A percentile compares a stretch with the other conserved stretches of the same genome.
phyloP scores from a whole-genome alignment of 2,797 vertebrate species.

The Heterohyrax brucei region DNA sequence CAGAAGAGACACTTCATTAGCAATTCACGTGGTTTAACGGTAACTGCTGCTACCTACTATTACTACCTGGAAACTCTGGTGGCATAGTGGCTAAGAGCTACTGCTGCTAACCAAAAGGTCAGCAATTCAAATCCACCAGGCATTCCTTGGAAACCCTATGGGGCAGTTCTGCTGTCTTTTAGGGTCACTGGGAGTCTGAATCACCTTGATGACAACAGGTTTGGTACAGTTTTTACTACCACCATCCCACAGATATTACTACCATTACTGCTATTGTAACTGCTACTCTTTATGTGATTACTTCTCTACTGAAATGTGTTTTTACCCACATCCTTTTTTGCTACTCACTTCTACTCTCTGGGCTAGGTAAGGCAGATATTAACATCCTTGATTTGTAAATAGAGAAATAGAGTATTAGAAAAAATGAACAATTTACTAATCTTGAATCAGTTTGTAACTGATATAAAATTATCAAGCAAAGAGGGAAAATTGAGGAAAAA shows the following conservation, averaged over 20 bases:
- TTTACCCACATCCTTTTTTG: neutral
- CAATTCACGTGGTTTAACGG: neutral
- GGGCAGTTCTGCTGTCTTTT: too few species aligned
- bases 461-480: neutral
- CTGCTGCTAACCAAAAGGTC: too few species aligned
- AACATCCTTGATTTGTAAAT: slow-evolving; percentile 15
- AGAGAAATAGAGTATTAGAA: neutral
- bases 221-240: neutral
- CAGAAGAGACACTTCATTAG: neutral
- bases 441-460: neutral
- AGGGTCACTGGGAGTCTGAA: too few species aligned
- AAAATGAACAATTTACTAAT: neutral
- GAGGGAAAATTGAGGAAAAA: neutral
- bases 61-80: too few species aligned
- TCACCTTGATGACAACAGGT: too few species aligned
- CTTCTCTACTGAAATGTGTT: neutral
- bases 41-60: neutral
- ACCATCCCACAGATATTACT: neutral
- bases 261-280: neutral
- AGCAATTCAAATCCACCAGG: too few species aligned
- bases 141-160: too few species aligned
- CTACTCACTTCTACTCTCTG: neutral
- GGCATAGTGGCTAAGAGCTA: too few species aligned
- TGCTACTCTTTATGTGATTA: neutral
- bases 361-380: neutral